phyloP scores from a whole-genome alignment of 2,888 invertebrate genomes.

The Aspidiotus destructor region DNA sequence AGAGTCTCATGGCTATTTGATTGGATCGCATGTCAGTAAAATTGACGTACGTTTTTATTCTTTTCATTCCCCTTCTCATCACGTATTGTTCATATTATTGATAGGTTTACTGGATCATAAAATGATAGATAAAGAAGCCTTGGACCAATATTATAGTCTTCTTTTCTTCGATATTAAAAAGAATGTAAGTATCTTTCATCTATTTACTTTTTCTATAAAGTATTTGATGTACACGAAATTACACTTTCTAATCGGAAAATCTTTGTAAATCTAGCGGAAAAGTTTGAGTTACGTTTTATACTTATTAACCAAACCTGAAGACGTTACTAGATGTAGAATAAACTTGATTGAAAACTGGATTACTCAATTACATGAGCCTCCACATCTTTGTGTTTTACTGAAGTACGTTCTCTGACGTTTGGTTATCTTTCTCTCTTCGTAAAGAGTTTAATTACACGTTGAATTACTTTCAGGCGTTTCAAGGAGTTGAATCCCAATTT shows the following conservation, averaged over 20 bases:
- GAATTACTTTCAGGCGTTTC: neutral
- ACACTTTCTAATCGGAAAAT: neutral
- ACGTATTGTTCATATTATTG: neutral
- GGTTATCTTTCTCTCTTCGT: neutral
- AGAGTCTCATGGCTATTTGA: neutral
- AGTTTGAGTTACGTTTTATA: neutral
- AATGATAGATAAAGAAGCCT: neutral
- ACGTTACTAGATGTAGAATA: neutral
- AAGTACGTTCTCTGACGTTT: neutral
- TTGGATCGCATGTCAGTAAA: neutral
- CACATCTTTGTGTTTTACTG: neutral
- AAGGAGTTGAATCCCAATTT: conserved; percentile 1
- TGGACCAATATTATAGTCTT: neutral
- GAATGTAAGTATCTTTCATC: neutral
- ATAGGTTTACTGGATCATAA: conserved; percentile 1
- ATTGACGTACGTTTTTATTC: neutral
- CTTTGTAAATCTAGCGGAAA: neutral
- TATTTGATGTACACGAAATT: neutral
- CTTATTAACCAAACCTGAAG: neutral
- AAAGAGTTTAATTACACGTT: neutral
- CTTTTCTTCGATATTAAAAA: neutral
- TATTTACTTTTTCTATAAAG: neutral
- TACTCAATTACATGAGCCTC: neutral
- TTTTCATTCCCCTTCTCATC: neutral
- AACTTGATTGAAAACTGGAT: neutral